phyloP scores from a whole-genome alignment of 2,797 vertebrate species.

The Manis javanica region DNA sequence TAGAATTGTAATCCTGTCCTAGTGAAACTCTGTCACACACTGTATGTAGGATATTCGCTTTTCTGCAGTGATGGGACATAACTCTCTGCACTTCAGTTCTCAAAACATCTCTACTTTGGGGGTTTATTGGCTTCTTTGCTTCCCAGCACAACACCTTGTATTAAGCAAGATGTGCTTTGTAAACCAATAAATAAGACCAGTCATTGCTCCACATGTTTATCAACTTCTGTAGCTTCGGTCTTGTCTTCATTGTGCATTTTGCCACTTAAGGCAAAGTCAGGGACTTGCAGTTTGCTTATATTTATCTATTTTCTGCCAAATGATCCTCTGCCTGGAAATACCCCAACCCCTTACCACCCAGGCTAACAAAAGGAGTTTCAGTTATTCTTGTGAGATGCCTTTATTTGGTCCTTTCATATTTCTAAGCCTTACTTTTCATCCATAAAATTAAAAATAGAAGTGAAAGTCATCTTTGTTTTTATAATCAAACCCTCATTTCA shows the following conservation, averaged over 20 bases:
- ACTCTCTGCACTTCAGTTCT: not conserved
- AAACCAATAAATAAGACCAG: slow-evolving; percentile 75
- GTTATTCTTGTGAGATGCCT: slow-evolving; percentile 70
- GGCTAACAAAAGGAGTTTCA: slow-evolving; percentile 51
- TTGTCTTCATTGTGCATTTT: slow-evolving; percentile 67
- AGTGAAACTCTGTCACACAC: not conserved
- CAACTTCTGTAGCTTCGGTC: slow-evolving; percentile 48
- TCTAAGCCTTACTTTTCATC: slow-evolving; percentile 68
- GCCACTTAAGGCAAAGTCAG: slow-evolving; percentile 79
- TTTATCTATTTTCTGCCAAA: slow-evolving; percentile 80
- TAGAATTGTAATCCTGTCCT: slow-evolving; percentile 22
- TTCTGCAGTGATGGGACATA: not conserved
- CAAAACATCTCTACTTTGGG: not conserved
- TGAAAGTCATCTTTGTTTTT: slow-evolving; percentile 72
- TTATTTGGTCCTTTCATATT: slow-evolving; percentile 79
- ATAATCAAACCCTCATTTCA: slow-evolving; percentile 74
- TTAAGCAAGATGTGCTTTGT: slow-evolving; percentile 59
- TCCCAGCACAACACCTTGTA: slow-evolving; percentile 43
- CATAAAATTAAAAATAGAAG: slow-evolving; percentile 79
- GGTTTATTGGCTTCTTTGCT: not conserved
- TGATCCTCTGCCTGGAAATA: not conserved
- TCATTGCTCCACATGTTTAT: slow-evolving; percentile 76
- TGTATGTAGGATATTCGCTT: not conserved
- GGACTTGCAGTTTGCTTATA: slow-evolving; percentile 68
- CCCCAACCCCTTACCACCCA: not conserved